phyloP scores from a whole-genome alignment of 2,113 vertebrate species.

The Gymnogyps californianus region DNA sequence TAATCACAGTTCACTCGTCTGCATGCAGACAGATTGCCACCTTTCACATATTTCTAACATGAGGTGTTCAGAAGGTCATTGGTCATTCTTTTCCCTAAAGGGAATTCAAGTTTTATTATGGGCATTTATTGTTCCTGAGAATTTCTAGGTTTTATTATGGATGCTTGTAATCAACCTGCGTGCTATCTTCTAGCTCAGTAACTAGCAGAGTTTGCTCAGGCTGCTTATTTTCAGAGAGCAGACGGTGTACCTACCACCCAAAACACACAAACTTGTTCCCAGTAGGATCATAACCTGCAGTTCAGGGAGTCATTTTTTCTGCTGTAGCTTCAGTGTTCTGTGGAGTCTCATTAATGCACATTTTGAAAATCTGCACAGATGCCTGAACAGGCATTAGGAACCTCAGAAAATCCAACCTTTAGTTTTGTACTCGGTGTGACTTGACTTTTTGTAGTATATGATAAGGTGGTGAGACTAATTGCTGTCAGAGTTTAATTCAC shows the following conservation, averaged over 20 bases:
- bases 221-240: neutral
- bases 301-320: neutral
- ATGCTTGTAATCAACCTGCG: neutral
- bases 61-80: neutral
- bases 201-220: neutral
- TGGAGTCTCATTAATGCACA: constrained; percentile 22
- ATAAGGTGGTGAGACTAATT: constrained; percentile 45
- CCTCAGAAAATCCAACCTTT: constrained; percentile 4
- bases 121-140: neutral
- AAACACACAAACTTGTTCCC: neutral
- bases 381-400: neutral
- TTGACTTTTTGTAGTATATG: neutral
- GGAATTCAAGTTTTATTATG: neutral
- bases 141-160: neutral
- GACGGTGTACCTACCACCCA: neutral
- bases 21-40: neutral
- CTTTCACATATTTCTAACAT: neutral
- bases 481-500: neutral
- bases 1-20: neutral
- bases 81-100: neutral
- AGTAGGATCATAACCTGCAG: neutral
- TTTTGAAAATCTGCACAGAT: neutral
- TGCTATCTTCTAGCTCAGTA: neutral
- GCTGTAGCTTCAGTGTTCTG: neutral
- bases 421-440: neutral